Evolutionary conservation across 2,113 vertebrate genomes (phyloP), one percentile per base, ranked within the genome.

Genomic region (Sylvia atricapilla): DNA sequence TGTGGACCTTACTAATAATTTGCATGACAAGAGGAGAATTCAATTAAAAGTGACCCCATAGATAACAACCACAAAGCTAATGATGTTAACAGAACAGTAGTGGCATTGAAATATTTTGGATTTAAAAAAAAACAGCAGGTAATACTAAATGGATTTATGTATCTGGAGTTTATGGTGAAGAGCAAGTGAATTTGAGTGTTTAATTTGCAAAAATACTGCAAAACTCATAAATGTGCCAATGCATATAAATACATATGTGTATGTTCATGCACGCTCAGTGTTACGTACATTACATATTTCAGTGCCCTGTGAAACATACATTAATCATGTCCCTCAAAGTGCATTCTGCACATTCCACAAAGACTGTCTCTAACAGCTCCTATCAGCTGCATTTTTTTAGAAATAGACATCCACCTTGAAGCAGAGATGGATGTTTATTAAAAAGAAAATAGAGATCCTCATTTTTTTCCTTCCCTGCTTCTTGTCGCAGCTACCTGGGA

Each of bases 11-110:
- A 64, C n/a, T 95, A 92, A 89, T 91, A 96, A 97, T 94, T 89
- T 94, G 47, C 73, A 84, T 93, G 60, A 92, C 31, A 95, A 96
- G 7, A 44, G 50, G 28, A 96, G 31, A 91, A 96, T 94, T 97
- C 77, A 92, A 95, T 60, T n/a, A 93, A 92, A 97, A 96, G 30
- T 95, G 73, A 92, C 77, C 73, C 16, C 79, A 33, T 49, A 78
- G 30, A 69, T 63, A 63, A 94, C 3, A 77, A 62, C 5, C 21
- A 88, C 53, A 49, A 74, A 87, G 25, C 33, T 76, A 52, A 22
- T 88, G 58, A 66, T 76, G 55, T 24, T 55, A 73, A 76, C 53
- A 30, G 11, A 46, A 86, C 13, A 79, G 94, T 73, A 56, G 2
- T 68, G 11, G 15, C n/a, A 83, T 53, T 87, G 33, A 91, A n/a